Conservation (phyloP, 2,888 invertebrate genomes). For the Diabrotica balteata region DNA sequence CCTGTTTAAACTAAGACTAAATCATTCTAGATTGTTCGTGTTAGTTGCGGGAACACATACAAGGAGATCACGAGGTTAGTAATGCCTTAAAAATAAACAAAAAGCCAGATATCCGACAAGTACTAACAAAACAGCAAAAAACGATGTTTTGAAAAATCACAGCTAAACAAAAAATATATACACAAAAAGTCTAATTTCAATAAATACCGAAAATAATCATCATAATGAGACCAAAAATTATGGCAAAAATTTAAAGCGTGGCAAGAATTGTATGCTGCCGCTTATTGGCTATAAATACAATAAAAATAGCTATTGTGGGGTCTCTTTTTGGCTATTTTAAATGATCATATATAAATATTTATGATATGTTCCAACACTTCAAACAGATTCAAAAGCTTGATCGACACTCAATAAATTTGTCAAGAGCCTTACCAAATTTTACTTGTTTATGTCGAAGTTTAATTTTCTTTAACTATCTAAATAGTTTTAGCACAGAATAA, state of each 20-base stretch:
- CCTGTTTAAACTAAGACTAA: background rate
- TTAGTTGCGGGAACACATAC: conserved; percentile 20
- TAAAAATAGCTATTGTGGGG: too few species aligned
- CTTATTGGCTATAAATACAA: background rate
- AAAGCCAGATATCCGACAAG: conserved; percentile 9
- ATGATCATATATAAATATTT: too few species aligned
- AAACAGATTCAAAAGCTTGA: too few species aligned
- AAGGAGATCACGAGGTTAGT: conserved; percentile 20
- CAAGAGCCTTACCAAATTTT: too few species aligned
- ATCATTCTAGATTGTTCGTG: conserved; percentile 10
- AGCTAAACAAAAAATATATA: conserved; percentile 12
- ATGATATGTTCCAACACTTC: too few species aligned
- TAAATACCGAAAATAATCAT: conserved; percentile 4
- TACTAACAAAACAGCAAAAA: conserved; percentile 8
- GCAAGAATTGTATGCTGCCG: conserved; percentile 18
- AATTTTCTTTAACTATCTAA: too few species aligned
- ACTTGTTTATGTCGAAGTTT: too few species aligned
- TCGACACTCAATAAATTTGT: too few species aligned
- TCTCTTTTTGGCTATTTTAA: too few species aligned
- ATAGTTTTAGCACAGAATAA: too few species aligned
- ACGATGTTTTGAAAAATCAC: conserved; percentile 17
- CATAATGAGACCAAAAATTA: conserved; percentile 20
- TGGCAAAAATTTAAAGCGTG: conserved; percentile 18
- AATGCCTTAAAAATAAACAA: conserved; percentile 19
- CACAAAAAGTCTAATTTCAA: conserved; percentile 6